Conservation (phyloP, 2,113 vertebrate genomes). For the Halcyon senegalensis region DNA sequence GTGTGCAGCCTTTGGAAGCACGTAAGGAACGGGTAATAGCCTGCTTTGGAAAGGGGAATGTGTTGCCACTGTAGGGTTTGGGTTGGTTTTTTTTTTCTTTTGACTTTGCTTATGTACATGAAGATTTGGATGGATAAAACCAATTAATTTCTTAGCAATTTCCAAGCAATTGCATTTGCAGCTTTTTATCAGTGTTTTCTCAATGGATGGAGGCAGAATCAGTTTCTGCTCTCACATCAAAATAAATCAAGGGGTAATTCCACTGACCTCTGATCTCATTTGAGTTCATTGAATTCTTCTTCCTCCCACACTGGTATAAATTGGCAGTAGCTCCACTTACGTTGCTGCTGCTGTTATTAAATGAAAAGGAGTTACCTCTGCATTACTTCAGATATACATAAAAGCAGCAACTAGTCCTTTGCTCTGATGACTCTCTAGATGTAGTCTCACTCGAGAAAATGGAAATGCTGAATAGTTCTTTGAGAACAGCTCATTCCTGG, state of each 20-base stretch:
- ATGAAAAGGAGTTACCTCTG: constrained; percentile 6
- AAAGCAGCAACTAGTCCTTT: neutral
- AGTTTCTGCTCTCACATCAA: constrained; percentile 6
- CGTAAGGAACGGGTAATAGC: neutral
- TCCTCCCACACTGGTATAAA: neutral
- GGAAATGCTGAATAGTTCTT: neutral
- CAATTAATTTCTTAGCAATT: constrained; percentile 34
- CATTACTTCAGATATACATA: neutral
- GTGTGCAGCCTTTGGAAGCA: neutral
- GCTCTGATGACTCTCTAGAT: neutral
- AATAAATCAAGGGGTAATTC: constrained; percentile 60
- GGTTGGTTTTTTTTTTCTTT: neutral
- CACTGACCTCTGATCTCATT: constrained; percentile 58
- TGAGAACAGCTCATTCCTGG: neutral
- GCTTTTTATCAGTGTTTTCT: constrained; percentile 36
- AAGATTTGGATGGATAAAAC: constrained; percentile 31
- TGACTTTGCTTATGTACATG: neutral
- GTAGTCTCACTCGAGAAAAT: neutral
- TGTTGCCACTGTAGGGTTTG: neutral
- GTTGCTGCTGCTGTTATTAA: neutral
- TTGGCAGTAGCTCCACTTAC: neutral
- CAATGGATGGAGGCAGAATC: constrained; percentile 17
- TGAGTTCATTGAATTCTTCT: constrained; percentile 54
- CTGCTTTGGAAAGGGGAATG: neutral
- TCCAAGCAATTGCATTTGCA: neutral